Conservation (phyloP, 2,888 invertebrate genomes). For the Argyresthia albistria region DNA sequence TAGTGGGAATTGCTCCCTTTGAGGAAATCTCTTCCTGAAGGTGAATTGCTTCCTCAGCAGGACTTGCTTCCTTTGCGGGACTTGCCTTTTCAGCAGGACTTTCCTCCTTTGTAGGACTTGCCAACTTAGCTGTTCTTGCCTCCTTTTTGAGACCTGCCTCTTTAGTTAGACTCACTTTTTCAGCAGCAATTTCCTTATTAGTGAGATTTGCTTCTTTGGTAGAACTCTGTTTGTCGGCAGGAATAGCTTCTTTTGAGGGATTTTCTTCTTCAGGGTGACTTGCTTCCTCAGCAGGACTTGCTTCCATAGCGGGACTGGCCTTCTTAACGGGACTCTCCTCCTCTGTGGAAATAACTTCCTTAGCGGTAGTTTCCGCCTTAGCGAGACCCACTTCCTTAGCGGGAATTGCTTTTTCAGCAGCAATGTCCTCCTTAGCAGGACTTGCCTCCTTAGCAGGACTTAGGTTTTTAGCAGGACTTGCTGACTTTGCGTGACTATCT, state of each 20-base stretch:
- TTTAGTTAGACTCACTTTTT: neutral
- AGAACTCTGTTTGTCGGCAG: no score
- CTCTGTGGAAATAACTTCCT: no score
- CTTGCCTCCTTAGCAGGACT: neutral
- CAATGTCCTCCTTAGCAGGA: neutral
- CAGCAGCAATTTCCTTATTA: neutral
- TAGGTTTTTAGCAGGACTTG: neutral
- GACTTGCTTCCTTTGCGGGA: no score
- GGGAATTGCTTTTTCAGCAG: neutral
- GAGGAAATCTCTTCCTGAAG: neutral
- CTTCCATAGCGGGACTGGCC: no score
- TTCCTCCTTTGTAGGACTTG: neutral
- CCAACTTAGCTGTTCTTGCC: neutral
- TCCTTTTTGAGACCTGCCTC: neutral
- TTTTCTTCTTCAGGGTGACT: no score
- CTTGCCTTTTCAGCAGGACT: neutral
- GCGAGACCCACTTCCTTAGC: neutral
- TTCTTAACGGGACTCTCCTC: no score
- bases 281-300: no score
- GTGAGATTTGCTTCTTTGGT: neutral
- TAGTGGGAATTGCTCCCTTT: neutral
- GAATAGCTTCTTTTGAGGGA: no score
- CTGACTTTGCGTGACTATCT: no score
- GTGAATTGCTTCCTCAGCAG: no score
- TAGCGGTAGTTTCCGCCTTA: no score